Evolutionary conservation across 2,888 invertebrate species (phyloP), one percentile per base, ranked within the genome.

Genomic region (Bruchidius siliquastri): DNA sequence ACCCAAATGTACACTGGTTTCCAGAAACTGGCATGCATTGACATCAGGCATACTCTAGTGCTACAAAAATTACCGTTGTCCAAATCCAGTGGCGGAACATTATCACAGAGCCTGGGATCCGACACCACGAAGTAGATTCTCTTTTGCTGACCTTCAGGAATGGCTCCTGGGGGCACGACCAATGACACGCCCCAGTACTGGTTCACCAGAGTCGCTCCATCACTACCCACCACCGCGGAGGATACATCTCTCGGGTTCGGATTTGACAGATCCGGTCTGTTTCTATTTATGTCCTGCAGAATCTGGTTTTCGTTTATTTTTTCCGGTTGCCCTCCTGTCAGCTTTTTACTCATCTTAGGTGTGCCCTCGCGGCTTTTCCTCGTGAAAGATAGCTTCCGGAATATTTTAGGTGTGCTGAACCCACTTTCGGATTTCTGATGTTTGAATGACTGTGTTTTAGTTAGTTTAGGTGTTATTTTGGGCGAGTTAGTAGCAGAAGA

Each of bases 111-210:
- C 84, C 94, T 90, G 79, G 94, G 93, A 86, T 93, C 93, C 80
- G 93, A 92, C 82, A 94, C 93, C 82, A 93, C 96, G 90, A 98
- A 97, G 91, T 96, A 97, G 85, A 98, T 93, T 86, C 96, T 96
- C 88, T 97, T 96, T 83, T 92, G 91, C 82, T 92, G 90, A 73
- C 95, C 95, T 67, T 91, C 90, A 71, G 93, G 91, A 79, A 98
- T 92, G 70, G 97, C 97, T 78, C 95, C 95, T 72, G 93, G 91
- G 69, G 98, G 97, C 83, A 98, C 94, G 82, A 94, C 91, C 77
- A 98, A 88, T 72, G 94, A 94, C 69, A 98, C 97, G 79, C 97
- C 96, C 90, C 96, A 96, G 85, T 95, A 93, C 79, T 94, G 92
- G 84, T 95, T 96, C 79, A 93, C 92, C 79, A 98, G 88, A 32